Evolutionary conservation across 2,113 vertebrate genomes (phyloP).

Genomic region (Neodon shergylaensis): DNA sequence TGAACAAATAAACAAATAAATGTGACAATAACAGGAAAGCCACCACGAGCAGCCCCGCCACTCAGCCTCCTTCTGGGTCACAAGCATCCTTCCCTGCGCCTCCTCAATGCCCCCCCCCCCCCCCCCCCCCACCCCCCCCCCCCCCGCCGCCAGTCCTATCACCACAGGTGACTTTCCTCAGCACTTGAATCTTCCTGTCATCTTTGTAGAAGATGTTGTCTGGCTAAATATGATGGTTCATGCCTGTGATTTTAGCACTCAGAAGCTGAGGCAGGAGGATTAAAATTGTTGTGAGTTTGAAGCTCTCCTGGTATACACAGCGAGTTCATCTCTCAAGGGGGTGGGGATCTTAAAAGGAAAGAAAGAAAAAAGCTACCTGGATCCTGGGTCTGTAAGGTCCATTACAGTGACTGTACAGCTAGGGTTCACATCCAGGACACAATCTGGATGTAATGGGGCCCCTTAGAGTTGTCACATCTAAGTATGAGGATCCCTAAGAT

Average conservation of each 20-base stretch:
- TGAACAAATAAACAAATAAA: background rate
- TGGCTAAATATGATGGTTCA: background rate
- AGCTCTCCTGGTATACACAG: background rate
- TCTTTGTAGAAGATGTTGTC: background rate
- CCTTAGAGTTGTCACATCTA: accelerated
- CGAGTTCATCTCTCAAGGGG: background rate
- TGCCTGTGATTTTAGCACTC: background rate
- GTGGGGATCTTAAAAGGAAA: background rate
- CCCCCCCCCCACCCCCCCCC: background rate
- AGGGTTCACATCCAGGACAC: background rate
- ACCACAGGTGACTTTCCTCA: accelerated
- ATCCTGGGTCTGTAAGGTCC: background rate
- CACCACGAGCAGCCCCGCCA: accelerated
- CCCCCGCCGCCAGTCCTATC: background rate
- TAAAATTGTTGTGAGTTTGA: background rate
- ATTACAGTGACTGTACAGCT: background rate
- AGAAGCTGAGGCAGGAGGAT: background rate
- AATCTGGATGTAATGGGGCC: background rate
- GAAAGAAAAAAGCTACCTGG: background rate
- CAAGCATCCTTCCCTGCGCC: background rate
- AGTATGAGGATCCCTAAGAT: background rate
- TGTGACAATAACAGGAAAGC: accelerated
- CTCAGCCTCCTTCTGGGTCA: background rate
- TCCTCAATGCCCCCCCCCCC: accelerated
- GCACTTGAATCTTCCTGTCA: background rate